These are phyloP conservation scores for Pan troglodytes DNA, from an alignment of 2,113 vertebrate species.

Conservation along the genomic window NHGRI_mPanTro3-v2.1_pri NC_072417.2:70468001-70468500, in stretches of 20 bases:
- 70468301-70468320: fast-evolving
- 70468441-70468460: background rate
- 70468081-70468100: background rate
- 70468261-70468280: background rate
- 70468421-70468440: background rate
- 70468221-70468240: background rate
- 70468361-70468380: fast-evolving
- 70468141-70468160: background rate
- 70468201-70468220: background rate
- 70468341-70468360: no score
- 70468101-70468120: background rate
- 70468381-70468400: background rate
- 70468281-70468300: fast-evolving
- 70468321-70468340: fast-evolving
- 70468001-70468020: background rate
- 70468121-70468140: background rate
- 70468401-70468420: background rate
- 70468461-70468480: background rate
- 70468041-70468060: background rate
- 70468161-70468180: background rate
- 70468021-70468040: background rate
- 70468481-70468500: background rate
- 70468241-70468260: fast-evolving
- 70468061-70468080: background rate
- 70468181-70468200: background rate